Evolutionary conservation across 2,113 vertebrate genomes (phyloP), one percentile per base, ranked within the genome.

Genomic region (Tetraodon nigroviridis): DNA sequence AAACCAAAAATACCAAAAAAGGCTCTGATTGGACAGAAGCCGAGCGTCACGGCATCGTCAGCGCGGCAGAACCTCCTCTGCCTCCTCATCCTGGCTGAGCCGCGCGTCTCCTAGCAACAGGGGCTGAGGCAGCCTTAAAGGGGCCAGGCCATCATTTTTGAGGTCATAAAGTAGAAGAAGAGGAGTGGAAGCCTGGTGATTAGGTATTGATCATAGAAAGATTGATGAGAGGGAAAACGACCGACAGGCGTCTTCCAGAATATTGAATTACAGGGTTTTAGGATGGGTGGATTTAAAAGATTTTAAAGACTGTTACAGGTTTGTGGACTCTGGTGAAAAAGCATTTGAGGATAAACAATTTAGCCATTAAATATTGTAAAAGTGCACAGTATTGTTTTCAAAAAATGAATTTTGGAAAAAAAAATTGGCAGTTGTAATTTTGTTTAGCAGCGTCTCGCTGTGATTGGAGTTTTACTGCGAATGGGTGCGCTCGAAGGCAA

Each of bases 61-160:
- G 68, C 64, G 61, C 60, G 56, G 71, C 74, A 51, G 76, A 64
- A 60, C 75, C 73, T 79, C 61, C 55, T 66, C 71, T 37, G 55
- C 61, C 76, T 70, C 73, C 73, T 64, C 64, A 3, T 64, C 66
- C 46, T 83, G 76, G 69, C 72, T 29, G 46, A 79, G 55, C 67
- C 50, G 51, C 32, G 7, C 58, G 89, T 91, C 84, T 82, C 90
- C 78, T 86, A 89, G 90, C 88, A 90, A 91, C 89, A 85, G 67
- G 61, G 60, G 72, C 69, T 46, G 40, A 55, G 41, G 70, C 72
- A 78, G 61, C 76, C 68, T 87, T 87, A 88, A 89, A 89, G 86
- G 61, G 79, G 51, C 69, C 61, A 27, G 20, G 53, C 20, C 6
- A 71, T 41, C 59, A 76, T 67, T 37, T 37, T 37, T 78, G 49